A percentile compares a stretch with the other conserved stretches of the same genome.
Conservation (phyloP, 92 coral and sea anemone species). For the Actinostola sp. region DNA sequence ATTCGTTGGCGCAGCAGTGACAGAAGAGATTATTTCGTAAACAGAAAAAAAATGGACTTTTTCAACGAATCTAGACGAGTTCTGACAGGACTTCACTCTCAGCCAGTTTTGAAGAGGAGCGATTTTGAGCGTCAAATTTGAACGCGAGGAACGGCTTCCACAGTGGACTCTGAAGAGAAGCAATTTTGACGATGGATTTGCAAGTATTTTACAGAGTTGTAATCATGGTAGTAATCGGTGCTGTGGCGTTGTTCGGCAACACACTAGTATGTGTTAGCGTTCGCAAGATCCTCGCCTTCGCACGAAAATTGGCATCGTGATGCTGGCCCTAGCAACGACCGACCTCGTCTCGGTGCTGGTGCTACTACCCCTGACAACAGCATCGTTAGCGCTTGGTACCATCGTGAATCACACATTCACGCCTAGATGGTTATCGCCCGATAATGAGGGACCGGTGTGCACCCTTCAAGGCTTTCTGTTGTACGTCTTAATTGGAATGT, state of each 20-base stretch:
- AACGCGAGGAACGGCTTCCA: no score
- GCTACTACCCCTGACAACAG: background rate
- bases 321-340: slow-evolving; percentile 6
- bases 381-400: background rate
- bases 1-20: no score
- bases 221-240: background rate
- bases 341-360: slow-evolving; percentile 6
- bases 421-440: background rate
- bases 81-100: no score
- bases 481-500: background rate
- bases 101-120: no score
- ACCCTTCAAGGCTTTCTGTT: slow-evolving; percentile 9
- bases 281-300: slow-evolving; percentile 23
- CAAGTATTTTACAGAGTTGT: background rate
- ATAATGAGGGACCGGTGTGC: background rate
- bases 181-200: background rate
- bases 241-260: slow-evolving; percentile 10
- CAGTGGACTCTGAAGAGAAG: no score
- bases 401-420: background rate
- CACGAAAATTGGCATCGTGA: background rate
- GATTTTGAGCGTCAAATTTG: no score
- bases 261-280: slow-evolving; percentile 16
- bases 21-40: no score
- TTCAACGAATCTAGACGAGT: no score
- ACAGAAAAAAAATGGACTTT: no score